Evolutionary conservation across 2,113 vertebrate genomes (phyloP).

Genomic region (Laticauda laticaudata): DNA sequence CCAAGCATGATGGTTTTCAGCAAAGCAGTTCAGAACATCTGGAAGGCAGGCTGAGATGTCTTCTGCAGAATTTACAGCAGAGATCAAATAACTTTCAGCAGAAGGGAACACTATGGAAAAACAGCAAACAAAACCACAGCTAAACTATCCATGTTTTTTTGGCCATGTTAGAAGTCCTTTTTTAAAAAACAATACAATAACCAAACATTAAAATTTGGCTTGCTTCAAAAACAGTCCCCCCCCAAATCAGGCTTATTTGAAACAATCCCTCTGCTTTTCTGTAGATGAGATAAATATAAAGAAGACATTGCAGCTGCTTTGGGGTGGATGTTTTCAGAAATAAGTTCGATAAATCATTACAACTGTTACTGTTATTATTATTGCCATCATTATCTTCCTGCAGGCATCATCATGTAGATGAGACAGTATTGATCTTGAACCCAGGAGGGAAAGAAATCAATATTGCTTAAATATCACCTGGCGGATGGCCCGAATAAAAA

Average conservation of each 20-base stretch:
- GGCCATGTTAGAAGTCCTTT: background rate
- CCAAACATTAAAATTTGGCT: too few species aligned
- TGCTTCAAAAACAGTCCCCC: background rate
- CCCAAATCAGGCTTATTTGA: background rate
- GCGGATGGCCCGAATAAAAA: background rate
- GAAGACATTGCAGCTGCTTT: background rate
- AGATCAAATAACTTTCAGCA: background rate
- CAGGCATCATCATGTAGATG: background rate
- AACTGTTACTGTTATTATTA: background rate
- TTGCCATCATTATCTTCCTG: background rate
- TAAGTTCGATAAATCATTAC: background rate
- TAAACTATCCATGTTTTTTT: too few species aligned
- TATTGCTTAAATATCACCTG: background rate
- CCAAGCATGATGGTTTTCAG: background rate
- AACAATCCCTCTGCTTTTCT: background rate
- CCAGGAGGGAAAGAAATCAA: background rate
- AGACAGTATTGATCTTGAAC: background rate
- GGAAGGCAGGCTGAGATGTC: background rate
- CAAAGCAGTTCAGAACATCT: background rate
- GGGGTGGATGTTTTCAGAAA: background rate
- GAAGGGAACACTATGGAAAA: background rate
- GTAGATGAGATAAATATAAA: background rate
- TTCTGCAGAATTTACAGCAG: background rate
- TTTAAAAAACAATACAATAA: background rate
- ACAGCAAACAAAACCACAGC: background rate